These are phyloP conservation scores for Oreochromis spilurus DNA, from an alignment of 2,113 vertebrate genomes.

Conservation along the genomic window DNA sequence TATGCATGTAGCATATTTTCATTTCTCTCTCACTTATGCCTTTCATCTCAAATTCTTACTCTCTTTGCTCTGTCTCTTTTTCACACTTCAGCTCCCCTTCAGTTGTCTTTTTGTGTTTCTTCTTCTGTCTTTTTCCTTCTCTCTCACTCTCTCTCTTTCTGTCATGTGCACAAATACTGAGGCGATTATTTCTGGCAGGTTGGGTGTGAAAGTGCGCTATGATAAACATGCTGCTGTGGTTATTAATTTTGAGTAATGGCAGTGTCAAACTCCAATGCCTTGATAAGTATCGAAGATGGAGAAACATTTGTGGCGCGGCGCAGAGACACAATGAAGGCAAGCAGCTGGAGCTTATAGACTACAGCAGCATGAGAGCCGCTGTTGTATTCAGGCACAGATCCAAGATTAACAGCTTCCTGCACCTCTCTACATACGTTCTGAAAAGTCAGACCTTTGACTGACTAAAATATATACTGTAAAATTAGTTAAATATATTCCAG, in stretches of 20 bases:
- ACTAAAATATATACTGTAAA: not conserved
- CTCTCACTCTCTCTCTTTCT: not conserved
- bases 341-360: constrained; percentile 45
- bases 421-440: not conserved
- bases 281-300: constrained; percentile 79
- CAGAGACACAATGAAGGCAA: constrained; percentile 58
- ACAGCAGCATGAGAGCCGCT: constrained; percentile 22
- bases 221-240: constrained; percentile 82
- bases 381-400: constrained; percentile 21
- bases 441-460: not conserved
- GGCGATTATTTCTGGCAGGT: constrained; percentile 86
- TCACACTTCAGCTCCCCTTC: constrained; percentile 26
- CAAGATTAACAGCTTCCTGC: constrained; percentile 8
- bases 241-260: constrained; percentile 81
- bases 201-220: constrained; percentile 73
- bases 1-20: constrained; percentile 14
- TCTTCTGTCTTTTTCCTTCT: not conserved
- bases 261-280: constrained; percentile 70
- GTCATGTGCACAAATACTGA: constrained; percentile 25
- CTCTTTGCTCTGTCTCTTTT: constrained; percentile 22
- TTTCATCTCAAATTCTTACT: constrained; percentile 17
- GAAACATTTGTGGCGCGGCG: constrained; percentile 64
- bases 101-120: constrained; percentile 10
- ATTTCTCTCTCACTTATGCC: constrained; percentile 6
- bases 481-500: not conserved